A percentile compares a stretch with the other conserved stretches of the same genome.
phyloP scores from a whole-genome alignment of 2,888 invertebrate genomes.

The Masnerella sp. region DNA sequence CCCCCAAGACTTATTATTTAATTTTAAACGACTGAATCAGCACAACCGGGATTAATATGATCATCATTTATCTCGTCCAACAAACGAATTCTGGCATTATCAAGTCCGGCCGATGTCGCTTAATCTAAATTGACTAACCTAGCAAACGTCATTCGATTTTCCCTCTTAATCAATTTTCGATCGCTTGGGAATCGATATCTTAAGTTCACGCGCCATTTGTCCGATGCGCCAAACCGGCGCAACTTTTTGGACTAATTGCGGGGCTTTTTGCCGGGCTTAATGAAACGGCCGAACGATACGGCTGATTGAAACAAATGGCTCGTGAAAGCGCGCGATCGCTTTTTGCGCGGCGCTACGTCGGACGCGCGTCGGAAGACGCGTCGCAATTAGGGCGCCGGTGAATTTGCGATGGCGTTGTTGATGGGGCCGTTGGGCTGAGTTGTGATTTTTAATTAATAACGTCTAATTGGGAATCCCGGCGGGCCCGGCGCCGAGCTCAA shows the following conservation, averaged over 20 bases:
- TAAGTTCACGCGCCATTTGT: constrained; percentile 34
- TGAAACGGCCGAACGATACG: constrained; percentile 12
- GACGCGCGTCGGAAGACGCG: too few species aligned
- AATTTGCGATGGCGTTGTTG: constrained; percentile 14
- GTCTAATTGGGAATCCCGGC: constrained; percentile 10
- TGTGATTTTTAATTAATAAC: constrained; percentile 42
- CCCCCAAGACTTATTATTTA: too few species aligned
- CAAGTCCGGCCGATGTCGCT: constrained; percentile 10
- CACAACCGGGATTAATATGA: too few species aligned
- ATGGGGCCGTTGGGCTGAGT: constrained; percentile 22
- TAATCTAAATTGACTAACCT: constrained; percentile 22
- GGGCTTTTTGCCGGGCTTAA: neutral
- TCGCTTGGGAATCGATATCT: constrained; percentile 20
- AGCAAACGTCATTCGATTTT: constrained; percentile 26
- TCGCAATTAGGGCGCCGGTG: too few species aligned
- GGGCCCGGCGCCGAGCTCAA: constrained; percentile 4
- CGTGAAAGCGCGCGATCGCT: constrained; percentile 16
- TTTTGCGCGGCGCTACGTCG: constrained; percentile 20
- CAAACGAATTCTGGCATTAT: constrained; percentile 13
- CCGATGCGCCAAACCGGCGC: constrained; percentile 1
- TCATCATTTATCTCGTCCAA: constrained; percentile 20
- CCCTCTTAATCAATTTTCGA: constrained; percentile 24
- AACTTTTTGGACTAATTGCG: constrained; percentile 12
- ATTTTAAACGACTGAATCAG: too few species aligned
- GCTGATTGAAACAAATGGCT: constrained; percentile 35